A percentile compares a stretch with the other conserved stretches of the same genome.
Conservation (phyloP, 2,888 invertebrate species). For the Mycalesis mineus region DNA sequence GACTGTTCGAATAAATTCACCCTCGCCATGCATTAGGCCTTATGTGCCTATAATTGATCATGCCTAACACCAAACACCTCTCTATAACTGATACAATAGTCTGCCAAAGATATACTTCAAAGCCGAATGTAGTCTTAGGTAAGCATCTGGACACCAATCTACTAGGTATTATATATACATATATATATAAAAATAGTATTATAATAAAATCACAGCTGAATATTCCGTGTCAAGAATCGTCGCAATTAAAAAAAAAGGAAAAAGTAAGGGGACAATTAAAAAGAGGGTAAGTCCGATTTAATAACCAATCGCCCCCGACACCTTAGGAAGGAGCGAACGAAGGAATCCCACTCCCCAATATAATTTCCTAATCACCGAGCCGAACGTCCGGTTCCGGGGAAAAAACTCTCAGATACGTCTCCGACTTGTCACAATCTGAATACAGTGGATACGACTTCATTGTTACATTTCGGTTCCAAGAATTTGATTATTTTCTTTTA, state of each 20-base stretch:
- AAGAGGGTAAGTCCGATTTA: conserved; percentile 68
- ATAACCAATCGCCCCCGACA: conserved; percentile 70
- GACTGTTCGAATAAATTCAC: too few species aligned
- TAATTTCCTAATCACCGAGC: conserved; percentile 75
- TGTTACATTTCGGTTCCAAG: neutral
- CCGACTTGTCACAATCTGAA: conserved; percentile 48
- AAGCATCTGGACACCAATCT: too few species aligned
- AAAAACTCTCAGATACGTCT: conserved; percentile 57
- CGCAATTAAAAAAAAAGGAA: conserved; percentile 34
- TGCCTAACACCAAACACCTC: too few species aligned
- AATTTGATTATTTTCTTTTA: too few species aligned
- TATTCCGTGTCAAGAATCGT: neutral
- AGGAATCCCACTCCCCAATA: conserved; percentile 63
- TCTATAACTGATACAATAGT: too few species aligned
- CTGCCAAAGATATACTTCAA: too few species aligned
- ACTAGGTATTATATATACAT: too few species aligned
- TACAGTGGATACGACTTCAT: conserved; percentile 46
- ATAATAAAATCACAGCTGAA: neutral
- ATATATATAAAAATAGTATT: too few species aligned
- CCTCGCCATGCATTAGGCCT: too few species aligned
- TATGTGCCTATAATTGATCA: too few species aligned
- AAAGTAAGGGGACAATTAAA: conserved; percentile 51
- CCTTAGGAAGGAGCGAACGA: conserved; percentile 54
- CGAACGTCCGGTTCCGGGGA: conserved; percentile 69
- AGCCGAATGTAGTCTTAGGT: too few species aligned